Evolutionary conservation across 2,888 invertebrate genomes (phyloP).

Genomic region (Ophonus ardosiacus): DNA sequence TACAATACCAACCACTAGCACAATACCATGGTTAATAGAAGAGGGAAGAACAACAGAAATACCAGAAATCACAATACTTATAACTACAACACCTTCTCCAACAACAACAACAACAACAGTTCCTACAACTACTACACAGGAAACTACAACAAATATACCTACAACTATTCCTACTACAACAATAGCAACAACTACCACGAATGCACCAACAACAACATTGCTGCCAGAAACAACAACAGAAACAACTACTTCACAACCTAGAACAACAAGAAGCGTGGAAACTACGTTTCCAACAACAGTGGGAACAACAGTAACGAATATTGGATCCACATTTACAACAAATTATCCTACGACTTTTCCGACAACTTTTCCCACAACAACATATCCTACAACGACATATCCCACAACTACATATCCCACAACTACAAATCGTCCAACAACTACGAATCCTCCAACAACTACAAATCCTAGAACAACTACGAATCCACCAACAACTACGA

Average conservation of each 20-base stretch:
- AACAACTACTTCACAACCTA: constrained; percentile 58
- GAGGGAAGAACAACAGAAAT: constrained; percentile 46
- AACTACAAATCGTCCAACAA: constrained; percentile 56
- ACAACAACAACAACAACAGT: constrained; percentile 62
- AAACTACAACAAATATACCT: constrained; percentile 47
- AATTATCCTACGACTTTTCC: constrained; percentile 55
- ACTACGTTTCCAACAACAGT: constrained; percentile 36
- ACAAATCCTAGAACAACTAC: constrained; percentile 55
- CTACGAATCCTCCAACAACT: constrained; percentile 58
- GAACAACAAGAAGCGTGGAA: constrained; percentile 59
- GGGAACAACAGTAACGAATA: constrained; percentile 41
- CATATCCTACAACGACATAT: background rate
- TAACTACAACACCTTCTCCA: constrained; percentile 59
- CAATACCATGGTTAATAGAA: background rate
- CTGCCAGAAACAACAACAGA: constrained; percentile 65
- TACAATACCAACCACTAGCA: constrained; percentile 40
- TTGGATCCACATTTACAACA: constrained; percentile 54
- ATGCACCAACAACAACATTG: constrained; percentile 17
- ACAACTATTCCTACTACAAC: constrained; percentile 45
- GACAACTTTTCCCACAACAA: constrained; percentile 61
- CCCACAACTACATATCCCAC: constrained; percentile 34
- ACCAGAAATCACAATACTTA: constrained; percentile 31
- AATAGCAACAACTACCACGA: constrained; percentile 32
- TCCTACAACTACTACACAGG: constrained; percentile 60
- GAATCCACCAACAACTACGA: constrained; percentile 63